These are phyloP conservation scores for Leptinotarsa defecta DNA, from an alignment of 1,140 invertebrate genomes.

Conservation along the genomic window DNA sequence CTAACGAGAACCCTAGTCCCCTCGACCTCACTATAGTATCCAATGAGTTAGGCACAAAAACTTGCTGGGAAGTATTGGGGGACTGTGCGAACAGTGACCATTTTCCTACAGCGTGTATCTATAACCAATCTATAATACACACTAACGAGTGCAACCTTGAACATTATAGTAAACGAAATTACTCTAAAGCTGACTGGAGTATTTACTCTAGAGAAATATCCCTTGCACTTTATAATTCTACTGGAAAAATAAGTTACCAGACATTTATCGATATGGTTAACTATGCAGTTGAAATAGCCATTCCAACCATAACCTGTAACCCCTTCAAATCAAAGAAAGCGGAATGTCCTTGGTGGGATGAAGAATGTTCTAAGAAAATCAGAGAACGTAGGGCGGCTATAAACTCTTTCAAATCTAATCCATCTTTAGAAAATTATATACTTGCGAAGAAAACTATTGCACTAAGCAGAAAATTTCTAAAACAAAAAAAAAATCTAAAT, in stretches of 20 bases:
- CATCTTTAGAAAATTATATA: constrained; percentile 11
- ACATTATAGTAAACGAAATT: constrained; percentile 1
- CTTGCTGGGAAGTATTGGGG: not conserved
- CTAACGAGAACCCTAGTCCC: constrained; percentile 7
- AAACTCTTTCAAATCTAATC: not conserved
- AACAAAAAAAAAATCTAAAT: constrained; percentile 13
- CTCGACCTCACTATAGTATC: not conserved
- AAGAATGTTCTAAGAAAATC: constrained; percentile 10
- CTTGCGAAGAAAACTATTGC: not conserved
- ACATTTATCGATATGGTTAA: not conserved
- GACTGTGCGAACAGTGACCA: constrained; percentile 12
- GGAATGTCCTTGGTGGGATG: constrained; percentile 12
- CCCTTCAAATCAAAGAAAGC: not conserved
- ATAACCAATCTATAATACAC: not conserved
- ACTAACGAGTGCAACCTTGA: not conserved
- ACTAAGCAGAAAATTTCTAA: not conserved
- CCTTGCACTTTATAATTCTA: not conserved
- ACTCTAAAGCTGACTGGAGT: constrained; percentile 4
- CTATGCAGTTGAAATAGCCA: not conserved
- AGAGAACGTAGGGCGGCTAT: not conserved
- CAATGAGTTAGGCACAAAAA: not conserved
- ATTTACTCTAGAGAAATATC: constrained; percentile 14
- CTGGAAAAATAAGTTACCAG: not conserved
- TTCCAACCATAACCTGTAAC: not conserved
- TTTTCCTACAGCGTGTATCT: constrained; percentile 4